phyloP scores from a whole-genome alignment of 2,888 invertebrate species.

The Lasioglossum morio region DNA sequence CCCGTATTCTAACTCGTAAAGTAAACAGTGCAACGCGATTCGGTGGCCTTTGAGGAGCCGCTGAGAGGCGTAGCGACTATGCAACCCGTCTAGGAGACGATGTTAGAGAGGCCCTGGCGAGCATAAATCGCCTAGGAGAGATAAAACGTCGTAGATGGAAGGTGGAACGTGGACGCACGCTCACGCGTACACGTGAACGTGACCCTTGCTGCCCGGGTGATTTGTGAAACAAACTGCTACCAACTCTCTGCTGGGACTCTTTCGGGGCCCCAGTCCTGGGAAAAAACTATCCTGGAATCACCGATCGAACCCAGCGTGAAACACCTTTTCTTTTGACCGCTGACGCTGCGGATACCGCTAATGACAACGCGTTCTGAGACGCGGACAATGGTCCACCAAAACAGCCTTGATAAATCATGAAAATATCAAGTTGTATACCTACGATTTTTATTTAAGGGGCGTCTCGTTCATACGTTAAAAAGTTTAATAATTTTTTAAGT shows the following conservation, averaged over 20 bases:
- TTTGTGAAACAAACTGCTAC: constrained; percentile 59
- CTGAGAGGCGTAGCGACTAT: constrained; percentile 44
- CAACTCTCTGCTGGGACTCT: constrained; percentile 25
- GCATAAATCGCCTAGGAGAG: constrained; percentile 68
- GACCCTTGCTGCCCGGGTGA: constrained; percentile 40
- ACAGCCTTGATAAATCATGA: neutral
- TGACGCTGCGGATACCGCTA: neutral
- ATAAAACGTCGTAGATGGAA: constrained; percentile 60
- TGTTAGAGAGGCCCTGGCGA: constrained; percentile 48
- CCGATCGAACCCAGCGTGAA: neutral
- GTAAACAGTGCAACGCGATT: constrained; percentile 52
- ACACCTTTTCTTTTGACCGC: neutral
- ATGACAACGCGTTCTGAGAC: neutral
- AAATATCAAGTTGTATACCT: neutral
- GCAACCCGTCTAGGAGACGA: constrained; percentile 56
- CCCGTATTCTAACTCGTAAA: constrained; percentile 55
- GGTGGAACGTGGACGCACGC: constrained; percentile 42
- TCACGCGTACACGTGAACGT: constrained; percentile 35
- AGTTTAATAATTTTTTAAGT: neutral
- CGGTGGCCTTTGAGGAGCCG: constrained; percentile 64
- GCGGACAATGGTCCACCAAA: neutral
- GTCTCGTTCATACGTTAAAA: neutral
- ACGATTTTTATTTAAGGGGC: neutral
- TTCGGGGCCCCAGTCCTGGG: neutral
- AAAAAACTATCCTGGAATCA: neutral